A percentile compares a stretch with the other conserved stretches of the same genome.
Conservation (phyloP, 2,113 vertebrate species). For the Sphaerodactylus townsendi region DNA sequence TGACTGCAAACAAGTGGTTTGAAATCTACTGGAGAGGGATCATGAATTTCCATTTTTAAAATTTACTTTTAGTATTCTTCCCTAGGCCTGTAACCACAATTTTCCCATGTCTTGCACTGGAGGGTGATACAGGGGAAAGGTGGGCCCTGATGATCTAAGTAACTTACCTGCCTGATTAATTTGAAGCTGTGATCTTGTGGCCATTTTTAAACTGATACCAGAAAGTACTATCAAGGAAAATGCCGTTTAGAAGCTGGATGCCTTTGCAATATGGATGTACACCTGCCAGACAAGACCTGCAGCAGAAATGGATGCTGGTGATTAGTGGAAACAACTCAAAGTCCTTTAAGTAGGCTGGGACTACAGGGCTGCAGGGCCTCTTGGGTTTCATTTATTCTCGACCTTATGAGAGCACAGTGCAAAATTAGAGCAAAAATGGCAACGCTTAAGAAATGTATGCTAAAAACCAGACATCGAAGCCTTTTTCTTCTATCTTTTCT, state of each 20-base stretch:
- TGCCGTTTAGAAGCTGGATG: slow-evolving; percentile 17
- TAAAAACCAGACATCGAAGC: not conserved
- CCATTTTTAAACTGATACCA: not conserved
- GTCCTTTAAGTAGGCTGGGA: slow-evolving; percentile 4
- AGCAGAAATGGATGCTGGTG: slow-evolving; percentile 24
- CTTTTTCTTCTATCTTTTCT: not conserved
- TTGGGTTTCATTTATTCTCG: slow-evolving; percentile 53
- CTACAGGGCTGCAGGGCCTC: not conserved
- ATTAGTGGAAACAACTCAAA: slow-evolving; percentile 42
- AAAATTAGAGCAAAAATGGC: slow-evolving; percentile 22
- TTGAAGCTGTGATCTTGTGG: not conserved
- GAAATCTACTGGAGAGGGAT: not conserved
- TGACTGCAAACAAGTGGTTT: not conserved
- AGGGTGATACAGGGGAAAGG: not conserved
- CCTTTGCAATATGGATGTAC: slow-evolving; percentile 13
- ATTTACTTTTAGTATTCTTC: not conserved
- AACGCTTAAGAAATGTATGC: slow-evolving; percentile 24
- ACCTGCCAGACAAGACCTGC: slow-evolving; percentile 34
- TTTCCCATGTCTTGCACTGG: not conserved
- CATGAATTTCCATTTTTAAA: not conserved
- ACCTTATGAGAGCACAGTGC: slow-evolving; percentile 34
- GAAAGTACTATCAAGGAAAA: slow-evolving; percentile 24
- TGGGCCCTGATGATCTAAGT: not conserved
- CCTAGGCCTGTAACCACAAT: not conserved
- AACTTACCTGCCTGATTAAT: not conserved